Percentiles rank a stretch among this genome's conserved stretches.
Conservation (phyloP, 2,113 vertebrate genomes). For the Oreamnos americanus region DNA sequence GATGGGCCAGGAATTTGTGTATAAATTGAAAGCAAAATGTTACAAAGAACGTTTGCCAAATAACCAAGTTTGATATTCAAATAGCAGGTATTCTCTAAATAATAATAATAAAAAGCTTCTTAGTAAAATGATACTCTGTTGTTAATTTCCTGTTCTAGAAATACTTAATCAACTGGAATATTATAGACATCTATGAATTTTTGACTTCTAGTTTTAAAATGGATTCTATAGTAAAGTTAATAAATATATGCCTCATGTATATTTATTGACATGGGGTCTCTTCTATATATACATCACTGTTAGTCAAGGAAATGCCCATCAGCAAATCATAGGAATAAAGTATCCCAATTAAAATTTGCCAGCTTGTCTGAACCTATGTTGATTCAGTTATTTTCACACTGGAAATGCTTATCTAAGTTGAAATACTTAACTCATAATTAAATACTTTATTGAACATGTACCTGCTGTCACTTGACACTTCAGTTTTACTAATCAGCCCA, state of each 20-base stretch:
- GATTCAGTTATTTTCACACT: neutral
- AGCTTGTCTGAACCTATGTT: neutral
- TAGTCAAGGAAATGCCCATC: neutral
- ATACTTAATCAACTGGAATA: slow-evolving; percentile 7
- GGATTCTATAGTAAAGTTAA: slow-evolving; percentile 10
- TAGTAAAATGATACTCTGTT: slow-evolving; percentile 41
- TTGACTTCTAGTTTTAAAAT: slow-evolving; percentile 16
- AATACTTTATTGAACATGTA: slow-evolving; percentile 60
- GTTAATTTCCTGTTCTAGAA: slow-evolving; percentile 24
- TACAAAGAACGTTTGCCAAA: neutral
- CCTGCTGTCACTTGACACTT: slow-evolving; percentile 68
- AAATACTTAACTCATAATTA: slow-evolving; percentile 44
- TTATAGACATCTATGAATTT: neutral
- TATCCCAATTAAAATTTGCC: slow-evolving; percentile 6
- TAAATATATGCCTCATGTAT: neutral
- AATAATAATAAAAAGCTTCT: neutral
- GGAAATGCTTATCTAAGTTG: slow-evolving; percentile 44
- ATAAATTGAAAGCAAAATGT: slow-evolving; percentile 16
- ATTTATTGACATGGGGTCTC: neutral
- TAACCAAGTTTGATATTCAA: neutral
- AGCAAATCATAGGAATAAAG: neutral
- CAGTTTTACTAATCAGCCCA: slow-evolving; percentile 74
- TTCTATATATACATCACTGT: neutral
- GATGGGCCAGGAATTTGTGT: neutral
- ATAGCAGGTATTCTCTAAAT: neutral